phyloP scores from a whole-genome alignment of 2,888 invertebrate genomes.

The Drosophila lacicola region DNA sequence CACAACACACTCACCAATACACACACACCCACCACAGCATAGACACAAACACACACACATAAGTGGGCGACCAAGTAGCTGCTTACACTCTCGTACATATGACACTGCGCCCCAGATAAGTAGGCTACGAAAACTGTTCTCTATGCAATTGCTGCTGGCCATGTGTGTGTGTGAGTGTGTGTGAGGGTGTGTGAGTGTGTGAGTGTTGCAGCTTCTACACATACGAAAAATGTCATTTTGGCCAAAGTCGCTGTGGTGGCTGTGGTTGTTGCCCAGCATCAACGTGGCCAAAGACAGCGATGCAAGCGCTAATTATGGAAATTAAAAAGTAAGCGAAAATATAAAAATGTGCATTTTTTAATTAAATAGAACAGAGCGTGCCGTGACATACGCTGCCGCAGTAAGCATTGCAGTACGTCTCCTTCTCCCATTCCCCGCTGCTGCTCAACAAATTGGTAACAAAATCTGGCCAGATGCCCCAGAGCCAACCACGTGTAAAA shows the following conservation, averaged over 20 bases:
- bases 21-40: conserved; percentile 17
- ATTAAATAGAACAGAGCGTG: conserved; percentile 72
- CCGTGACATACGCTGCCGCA: conserved; percentile 27
- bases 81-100: conserved; percentile 49
- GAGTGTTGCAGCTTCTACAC: conserved; percentile 23
- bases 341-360: conserved; percentile 77
- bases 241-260: conserved; percentile 33
- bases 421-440: not conserved
- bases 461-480: conserved; percentile 59
- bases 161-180: conserved; percentile 14
- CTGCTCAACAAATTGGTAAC: conserved; percentile 42
- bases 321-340: conserved; percentile 77
- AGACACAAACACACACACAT: not conserved
- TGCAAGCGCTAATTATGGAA: conserved; percentile 77
- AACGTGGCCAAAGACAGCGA: conserved; percentile 39
- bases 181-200: conserved; percentile 15
- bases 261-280: conserved; percentile 21
- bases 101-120: conserved; percentile 74
- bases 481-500: conserved; percentile 66
- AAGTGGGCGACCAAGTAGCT: conserved; percentile 50
- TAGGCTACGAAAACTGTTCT: conserved; percentile 68
- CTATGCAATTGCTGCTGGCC: conserved; percentile 21
- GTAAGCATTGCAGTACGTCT: conserved; percentile 22
- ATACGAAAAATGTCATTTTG: conserved; percentile 56
- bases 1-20: conserved; percentile 54